These are phyloP conservation scores for Phymastichus coffea DNA, from an alignment of 1,140 invertebrate genomes.

Conservation along the genomic window DNA sequence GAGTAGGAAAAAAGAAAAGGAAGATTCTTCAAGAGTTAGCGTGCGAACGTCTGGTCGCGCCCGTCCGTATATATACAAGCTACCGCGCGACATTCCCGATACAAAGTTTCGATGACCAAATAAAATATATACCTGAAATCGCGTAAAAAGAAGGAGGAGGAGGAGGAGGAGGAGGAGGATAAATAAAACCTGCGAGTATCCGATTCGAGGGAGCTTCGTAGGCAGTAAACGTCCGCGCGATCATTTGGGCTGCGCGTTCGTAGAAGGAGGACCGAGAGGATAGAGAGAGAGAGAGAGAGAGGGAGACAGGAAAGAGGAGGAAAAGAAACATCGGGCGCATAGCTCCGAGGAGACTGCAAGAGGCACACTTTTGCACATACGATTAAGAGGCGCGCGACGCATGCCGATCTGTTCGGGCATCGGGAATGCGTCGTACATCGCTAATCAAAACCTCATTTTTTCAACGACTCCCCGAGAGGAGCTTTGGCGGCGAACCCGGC, in stretches of 20 bases:
- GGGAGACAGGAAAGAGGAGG: too few species aligned
- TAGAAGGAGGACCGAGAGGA: background rate
- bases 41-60: constrained; percentile 10
- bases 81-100: constrained; percentile 7
- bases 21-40: constrained; percentile 21
- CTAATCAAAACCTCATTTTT: constrained; percentile 7
- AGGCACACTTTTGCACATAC: background rate
- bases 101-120: constrained; percentile 20
- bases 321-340: background rate
- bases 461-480: too few species aligned
- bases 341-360: background rate
- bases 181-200: background rate
- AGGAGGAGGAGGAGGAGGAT: background rate
- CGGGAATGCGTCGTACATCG: constrained; percentile 1
- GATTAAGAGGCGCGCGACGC: background rate
- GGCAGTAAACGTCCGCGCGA: constrained; percentile 18
- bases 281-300: too few species aligned
- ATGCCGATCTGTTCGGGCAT: background rate
- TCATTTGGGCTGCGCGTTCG: constrained; percentile 13
- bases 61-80: background rate
- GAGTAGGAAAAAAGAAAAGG: background rate
- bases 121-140: constrained; percentile 19
- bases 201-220: constrained; percentile 8
- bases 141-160: background rate
- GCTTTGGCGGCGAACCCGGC: too few species aligned